Evolutionary conservation across 2,888 invertebrate genomes (phyloP), one percentile per base, ranked within the genome.

Genomic region (Hydrotaea cyrtoneurina): DNA sequence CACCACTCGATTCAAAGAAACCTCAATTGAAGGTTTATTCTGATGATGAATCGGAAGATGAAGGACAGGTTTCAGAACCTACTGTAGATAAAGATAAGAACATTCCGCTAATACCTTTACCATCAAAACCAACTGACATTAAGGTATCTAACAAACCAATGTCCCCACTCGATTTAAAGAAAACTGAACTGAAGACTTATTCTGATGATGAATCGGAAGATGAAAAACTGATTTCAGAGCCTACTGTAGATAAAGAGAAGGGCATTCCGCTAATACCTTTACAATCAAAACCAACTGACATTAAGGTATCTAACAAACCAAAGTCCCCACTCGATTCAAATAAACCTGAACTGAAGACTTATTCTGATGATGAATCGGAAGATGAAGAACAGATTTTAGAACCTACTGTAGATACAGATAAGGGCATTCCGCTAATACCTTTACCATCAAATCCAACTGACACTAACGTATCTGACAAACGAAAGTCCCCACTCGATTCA

Each of bases 191-290:
- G 0, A 62, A 26, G 19, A 43, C 57, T 4, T 80, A 83, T 59
- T 75, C 80, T 36, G 80, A 84, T 31, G 78, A 78, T 15, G 77
- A 85, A 23, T 57, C 78, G n/a, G 75, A 80, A 57, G 75, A 71
- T 11, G 78, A 10, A 3, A 13, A 10, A n/a, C 4, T 5, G 3
- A 2, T 39, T 19, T n/a, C 10, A 21, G 57, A 62, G 10, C 69
- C 15, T 10, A n/a, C 1, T 39, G 39, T 8, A 36, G 19, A 46
- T 13, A 59, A 36, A 31, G 17, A 53, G 0, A 17, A n/a, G n/a
- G 19, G 0, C n/a, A 2, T 53, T 53, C 53, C 15, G n/a, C 10
- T 3, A 17, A 62, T 19, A 39, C 36, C 23, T 13, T 55, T 21
- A 26, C 17, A 1, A 39, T 39, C 13, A 39, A 39, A 39, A 39